Evolutionary conservation across 2,888 invertebrate genomes (phyloP), one percentile per base, ranked within the genome.

Genomic region (Nesidiocoris tenuis): DNA sequence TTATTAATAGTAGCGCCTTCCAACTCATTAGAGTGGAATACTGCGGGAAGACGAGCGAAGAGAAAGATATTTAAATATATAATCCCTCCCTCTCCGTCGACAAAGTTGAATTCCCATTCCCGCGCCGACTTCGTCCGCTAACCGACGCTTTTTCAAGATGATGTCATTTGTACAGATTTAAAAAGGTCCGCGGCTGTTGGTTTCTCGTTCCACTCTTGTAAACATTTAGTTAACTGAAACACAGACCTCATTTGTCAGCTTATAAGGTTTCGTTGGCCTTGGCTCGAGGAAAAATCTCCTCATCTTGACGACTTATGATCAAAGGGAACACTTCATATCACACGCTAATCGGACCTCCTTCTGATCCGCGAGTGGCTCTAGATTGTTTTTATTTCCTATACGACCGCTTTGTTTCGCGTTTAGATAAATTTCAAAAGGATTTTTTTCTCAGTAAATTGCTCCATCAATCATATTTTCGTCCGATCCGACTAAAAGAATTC

Each of bases 1-100:
- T 65, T 77, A 77, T 77, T 77, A 77, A 77, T 77, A 77, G 77
- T 64, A 21, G 21, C 63, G 21, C 61, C 61, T 59, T 39, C 61
- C 24, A 63, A 65, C 24, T 25, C 39, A 23, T 65, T 25, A 65
- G 24, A 17, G n/a, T 21, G 22, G 24, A 65, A 23, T n/a, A 25
- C 24, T 25, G 25, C 19, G 65, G 9, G 65, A 65, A 24, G 24
- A 12, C 16, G 22, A 19, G 18, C 59, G 57, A 70, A 23, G 22
- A 59, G 70, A 59, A 54, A 72, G 72, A 72, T 72, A 72, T 72
- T 72, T 72, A 72, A 72, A 72, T 72, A 72, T 72, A 72, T 72
- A 72, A 72, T 39, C 61, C 39, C 63, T 61, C 72, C 16, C 17
- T 65, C 65, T 24, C 39, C 25, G 16, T 39, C 39, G 5, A 39